Percentiles rank a stretch among this genome's conserved stretches.
Conservation (phyloP, 1,140 invertebrate genomes). For the Drosophila takahashii region DNA sequence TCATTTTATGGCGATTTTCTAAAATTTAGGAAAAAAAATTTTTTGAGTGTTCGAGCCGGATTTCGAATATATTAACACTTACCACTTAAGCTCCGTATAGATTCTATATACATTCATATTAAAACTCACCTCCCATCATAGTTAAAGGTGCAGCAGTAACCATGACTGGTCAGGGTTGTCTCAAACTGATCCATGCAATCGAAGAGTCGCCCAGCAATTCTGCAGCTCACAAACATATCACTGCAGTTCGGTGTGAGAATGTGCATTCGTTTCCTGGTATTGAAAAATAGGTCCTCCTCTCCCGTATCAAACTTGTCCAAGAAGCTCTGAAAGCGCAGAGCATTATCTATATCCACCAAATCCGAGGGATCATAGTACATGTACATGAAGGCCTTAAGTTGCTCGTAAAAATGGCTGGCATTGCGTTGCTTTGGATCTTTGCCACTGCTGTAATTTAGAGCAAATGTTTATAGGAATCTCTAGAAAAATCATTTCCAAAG, state of each 20-base stretch:
- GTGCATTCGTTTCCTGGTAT: conserved; percentile 57
- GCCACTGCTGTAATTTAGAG: conserved; percentile 37
- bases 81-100: too few relatives aligned
- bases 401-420: conserved; percentile 52
- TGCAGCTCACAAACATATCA: conserved; percentile 65
- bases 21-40: too few relatives aligned
- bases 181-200: conserved; percentile 57
- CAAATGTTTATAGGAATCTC: not conserved
- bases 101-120: not conserved
- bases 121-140: conserved; percentile 37
- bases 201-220: conserved; percentile 52
- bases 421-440: conserved; percentile 60
- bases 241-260: conserved; percentile 69
- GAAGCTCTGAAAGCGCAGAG: conserved; percentile 67
- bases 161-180: conserved; percentile 56
- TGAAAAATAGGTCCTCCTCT: conserved; percentile 67
- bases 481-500: too few relatives aligned
- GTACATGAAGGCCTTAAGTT: conserved; percentile 51
- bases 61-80: too few relatives aligned
- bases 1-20: too few relatives aligned
- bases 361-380: conserved; percentile 50
- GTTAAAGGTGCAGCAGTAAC: conserved; percentile 75
- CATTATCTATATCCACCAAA: conserved; percentile 51
- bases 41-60: too few relatives aligned
- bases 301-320: conserved; percentile 60